A percentile compares a stretch with the other conserved stretches of the same genome.
phyloP scores from a whole-genome alignment of 2,888 invertebrate genomes.

The Catocala nupta region DNA sequence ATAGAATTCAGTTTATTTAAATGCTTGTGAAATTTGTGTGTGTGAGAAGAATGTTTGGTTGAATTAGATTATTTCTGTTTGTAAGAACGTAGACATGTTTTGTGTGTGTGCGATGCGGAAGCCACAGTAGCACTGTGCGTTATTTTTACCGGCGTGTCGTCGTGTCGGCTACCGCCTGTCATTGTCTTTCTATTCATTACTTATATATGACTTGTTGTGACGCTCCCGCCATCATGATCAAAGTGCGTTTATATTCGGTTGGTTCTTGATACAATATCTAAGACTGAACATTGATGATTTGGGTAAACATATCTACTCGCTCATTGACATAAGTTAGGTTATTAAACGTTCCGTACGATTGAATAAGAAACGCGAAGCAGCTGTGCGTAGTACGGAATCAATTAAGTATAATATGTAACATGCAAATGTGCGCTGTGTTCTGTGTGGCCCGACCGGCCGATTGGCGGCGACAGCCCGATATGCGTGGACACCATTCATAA shows the following conservation, averaged over 20 bases:
- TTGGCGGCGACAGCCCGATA: no score
- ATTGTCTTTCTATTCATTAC: slow-evolving; percentile 25
- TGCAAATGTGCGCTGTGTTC: no score
- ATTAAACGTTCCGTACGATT: slow-evolving; percentile 24
- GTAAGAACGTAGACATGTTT: no score
- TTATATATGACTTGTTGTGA: slow-evolving; percentile 24
- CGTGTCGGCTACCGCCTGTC: slow-evolving; percentile 16
- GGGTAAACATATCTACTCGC: slow-evolving; percentile 4
- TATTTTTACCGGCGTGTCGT: slow-evolving; percentile 61
- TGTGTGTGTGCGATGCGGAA: slow-evolving; percentile 32
- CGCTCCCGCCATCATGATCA: slow-evolving; percentile 18
- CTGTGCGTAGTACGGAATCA: slow-evolving; percentile 23
- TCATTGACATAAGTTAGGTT: slow-evolving; percentile 17
- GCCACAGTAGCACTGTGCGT: slow-evolving; percentile 44
- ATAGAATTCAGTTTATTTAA: slow-evolving; percentile 11
- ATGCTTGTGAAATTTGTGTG: slow-evolving; percentile 8
- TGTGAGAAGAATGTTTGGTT: slow-evolving; percentile 23
- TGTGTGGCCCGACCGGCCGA: no score
- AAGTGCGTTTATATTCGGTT: background rate
- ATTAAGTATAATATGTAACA: slow-evolving; percentile 15
- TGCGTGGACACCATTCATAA: no score
- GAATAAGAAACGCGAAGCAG: slow-evolving; percentile 38
- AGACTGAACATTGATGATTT: no score
- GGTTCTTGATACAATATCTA: background rate
- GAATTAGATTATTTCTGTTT: slow-evolving; percentile 21